Conservation (phyloP, 2,797 vertebrate genomes). For the Muscicapa striata region DNA sequence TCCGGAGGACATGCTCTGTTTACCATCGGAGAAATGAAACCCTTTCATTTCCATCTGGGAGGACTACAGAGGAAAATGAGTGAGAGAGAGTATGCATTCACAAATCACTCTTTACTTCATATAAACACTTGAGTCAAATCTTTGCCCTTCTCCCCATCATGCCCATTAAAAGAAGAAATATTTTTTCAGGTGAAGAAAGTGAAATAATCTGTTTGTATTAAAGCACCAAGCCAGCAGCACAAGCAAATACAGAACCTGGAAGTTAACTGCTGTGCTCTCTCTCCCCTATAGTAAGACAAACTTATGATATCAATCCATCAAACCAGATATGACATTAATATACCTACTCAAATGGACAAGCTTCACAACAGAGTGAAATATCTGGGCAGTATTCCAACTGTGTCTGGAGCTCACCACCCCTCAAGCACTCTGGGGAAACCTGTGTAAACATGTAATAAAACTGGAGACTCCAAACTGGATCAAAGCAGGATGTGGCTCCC, state of each 20-base stretch:
- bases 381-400: constrained; percentile 67
- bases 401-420: constrained; percentile 62
- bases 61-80: constrained; percentile 73
- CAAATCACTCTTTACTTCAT: background rate
- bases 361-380: constrained; percentile 67
- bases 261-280: constrained; percentile 47
- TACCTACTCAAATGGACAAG: constrained; percentile 63
- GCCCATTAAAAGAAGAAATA: background rate
- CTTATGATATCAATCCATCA: constrained; percentile 50
- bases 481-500: constrained; percentile 16
- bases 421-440: constrained; percentile 65
- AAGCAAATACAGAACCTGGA: constrained; percentile 40
- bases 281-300: constrained; percentile 27
- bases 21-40: constrained; percentile 93
- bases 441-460: constrained; percentile 67
- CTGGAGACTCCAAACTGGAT: constrained; percentile 62
- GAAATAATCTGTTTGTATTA: constrained; percentile 14
- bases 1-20: constrained; percentile 88
- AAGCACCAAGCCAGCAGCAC: constrained; percentile 47
- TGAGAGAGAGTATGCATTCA: background rate
- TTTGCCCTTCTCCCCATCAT: background rate
- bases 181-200: constrained; percentile 43
- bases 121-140: background rate
- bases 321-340: constrained; percentile 64
- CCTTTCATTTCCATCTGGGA: constrained; percentile 98